phyloP scores from a whole-genome alignment of 2,797 vertebrate genomes.

The Spheniscus humboldti region DNA sequence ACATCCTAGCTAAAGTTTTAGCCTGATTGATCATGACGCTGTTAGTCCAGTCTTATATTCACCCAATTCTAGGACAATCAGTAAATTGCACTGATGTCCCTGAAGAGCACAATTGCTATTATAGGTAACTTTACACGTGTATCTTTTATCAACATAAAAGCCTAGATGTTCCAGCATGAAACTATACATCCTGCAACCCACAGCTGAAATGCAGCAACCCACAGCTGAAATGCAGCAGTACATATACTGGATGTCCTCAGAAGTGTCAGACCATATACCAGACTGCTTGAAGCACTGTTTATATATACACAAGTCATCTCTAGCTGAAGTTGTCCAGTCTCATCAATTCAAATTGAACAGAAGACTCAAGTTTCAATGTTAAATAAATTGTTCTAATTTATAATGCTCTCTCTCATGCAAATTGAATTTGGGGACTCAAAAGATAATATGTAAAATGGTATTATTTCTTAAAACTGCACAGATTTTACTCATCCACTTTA shows the following conservation, averaged over 20 bases:
- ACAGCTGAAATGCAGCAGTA: neutral
- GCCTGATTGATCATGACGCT: neutral
- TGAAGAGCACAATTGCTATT: neutral
- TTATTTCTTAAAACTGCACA: neutral
- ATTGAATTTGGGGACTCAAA: neutral
- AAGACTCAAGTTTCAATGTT: neutral
- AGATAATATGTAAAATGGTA: neutral
- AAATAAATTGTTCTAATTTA: neutral
- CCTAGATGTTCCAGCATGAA: neutral
- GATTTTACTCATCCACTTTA: neutral
- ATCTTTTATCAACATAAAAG: neutral
- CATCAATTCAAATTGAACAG: neutral
- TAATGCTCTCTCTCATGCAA: neutral
- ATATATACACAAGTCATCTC: neutral
- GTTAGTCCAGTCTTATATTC: neutral
- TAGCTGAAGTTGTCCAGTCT: neutral
- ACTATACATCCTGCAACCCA: neutral
- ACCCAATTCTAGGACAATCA: neutral
- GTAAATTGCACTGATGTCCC: neutral
- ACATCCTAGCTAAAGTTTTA: neutral
- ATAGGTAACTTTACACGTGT: neutral
- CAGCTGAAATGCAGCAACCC: neutral
- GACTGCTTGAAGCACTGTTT: neutral
- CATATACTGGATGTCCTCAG: accelerated
- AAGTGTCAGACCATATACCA: neutral